Evolutionary conservation across 1,140 invertebrate genomes (phyloP).

Genomic region (Anoplolepis gracilipes): DNA sequence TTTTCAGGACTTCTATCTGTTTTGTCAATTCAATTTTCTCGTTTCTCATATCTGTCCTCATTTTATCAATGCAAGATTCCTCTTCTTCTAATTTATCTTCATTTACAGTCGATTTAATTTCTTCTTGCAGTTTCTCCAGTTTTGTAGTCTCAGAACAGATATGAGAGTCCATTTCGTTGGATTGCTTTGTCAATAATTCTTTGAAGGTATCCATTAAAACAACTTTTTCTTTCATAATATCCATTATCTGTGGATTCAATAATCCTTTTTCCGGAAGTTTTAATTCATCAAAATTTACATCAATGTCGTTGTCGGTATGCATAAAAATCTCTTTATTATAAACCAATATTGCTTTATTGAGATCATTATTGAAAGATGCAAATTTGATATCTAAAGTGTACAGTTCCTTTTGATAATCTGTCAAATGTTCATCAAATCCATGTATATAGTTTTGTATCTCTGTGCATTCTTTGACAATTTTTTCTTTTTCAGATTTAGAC

Average conservation of each 20-base stretch:
- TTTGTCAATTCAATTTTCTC: slow-evolving; percentile 71
- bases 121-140: slow-evolving; percentile 70
- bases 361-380: slow-evolving; percentile 69
- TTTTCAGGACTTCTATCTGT: slow-evolving; percentile 71
- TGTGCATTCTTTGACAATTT: slow-evolving; percentile 71
- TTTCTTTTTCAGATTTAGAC: slow-evolving; percentile 73
- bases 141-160: slow-evolving; percentile 64
- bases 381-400: slow-evolving; percentile 78
- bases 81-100: slow-evolving; percentile 70
- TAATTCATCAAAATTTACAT: slow-evolving; percentile 71
- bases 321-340: slow-evolving; percentile 79
- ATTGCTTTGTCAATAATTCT: slow-evolving; percentile 64
- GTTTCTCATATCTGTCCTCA: slow-evolving; percentile 65
- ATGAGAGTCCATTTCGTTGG: slow-evolving; percentile 46
- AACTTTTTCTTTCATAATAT: slow-evolving; percentile 68
- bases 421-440: slow-evolving; percentile 75
- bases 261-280: slow-evolving; percentile 77
- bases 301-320: slow-evolving; percentile 61
- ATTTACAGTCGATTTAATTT: slow-evolving; percentile 65
- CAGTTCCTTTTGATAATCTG: slow-evolving; percentile 78
- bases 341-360: slow-evolving; percentile 74
- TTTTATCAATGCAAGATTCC: slow-evolving; percentile 59
- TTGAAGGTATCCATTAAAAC: slow-evolving; percentile 70
- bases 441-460: slow-evolving; percentile 73
- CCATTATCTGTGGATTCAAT: slow-evolving; percentile 66